Evolutionary conservation across 2,888 invertebrate genomes (phyloP).

Genomic region (Patella ulyssiponensis): DNA sequence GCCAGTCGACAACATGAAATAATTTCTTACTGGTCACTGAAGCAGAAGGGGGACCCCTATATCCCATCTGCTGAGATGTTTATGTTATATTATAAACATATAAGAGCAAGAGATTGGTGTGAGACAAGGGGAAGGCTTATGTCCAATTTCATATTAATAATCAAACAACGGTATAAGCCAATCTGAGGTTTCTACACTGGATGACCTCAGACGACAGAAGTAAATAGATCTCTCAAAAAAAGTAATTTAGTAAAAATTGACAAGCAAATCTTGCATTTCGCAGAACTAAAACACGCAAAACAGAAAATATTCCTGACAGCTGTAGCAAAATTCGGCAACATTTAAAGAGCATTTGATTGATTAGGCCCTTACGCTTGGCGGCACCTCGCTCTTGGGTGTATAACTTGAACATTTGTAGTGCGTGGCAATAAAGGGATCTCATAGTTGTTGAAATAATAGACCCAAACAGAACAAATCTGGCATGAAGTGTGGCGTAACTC

Average conservation of each 20-base stretch:
- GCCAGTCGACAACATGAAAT: neutral
- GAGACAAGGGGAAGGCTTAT: no score
- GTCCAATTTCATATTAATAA: no score
- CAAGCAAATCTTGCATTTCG: no score
- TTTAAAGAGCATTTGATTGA: conserved; percentile 12
- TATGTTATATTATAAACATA: no score
- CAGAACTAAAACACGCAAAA: neutral
- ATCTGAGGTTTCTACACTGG: no score
- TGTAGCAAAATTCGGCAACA: conserved; percentile 9
- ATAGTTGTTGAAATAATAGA: conserved; percentile 9
- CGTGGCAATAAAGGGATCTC: conserved; percentile 2
- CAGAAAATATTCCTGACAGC: conserved; percentile 2
- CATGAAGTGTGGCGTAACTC: conserved; percentile 13
- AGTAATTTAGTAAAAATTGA: no score
- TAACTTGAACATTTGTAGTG: conserved; percentile 11
- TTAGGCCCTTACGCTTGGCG: conserved; percentile 2
- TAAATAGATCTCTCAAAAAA: no score
- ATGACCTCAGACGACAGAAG: no score
- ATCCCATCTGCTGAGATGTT: conserved; percentile 1
- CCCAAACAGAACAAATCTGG: conserved; percentile 13
- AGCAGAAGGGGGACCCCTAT: conserved; percentile 7
- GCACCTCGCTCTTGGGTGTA: conserved; percentile 11
- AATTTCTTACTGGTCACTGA: conserved; percentile 1
- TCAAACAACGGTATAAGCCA: no score
- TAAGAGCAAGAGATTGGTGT: no score